phyloP scores from a whole-genome alignment of 1,140 invertebrate genomes.

The Cepaea nemoralis region DNA sequence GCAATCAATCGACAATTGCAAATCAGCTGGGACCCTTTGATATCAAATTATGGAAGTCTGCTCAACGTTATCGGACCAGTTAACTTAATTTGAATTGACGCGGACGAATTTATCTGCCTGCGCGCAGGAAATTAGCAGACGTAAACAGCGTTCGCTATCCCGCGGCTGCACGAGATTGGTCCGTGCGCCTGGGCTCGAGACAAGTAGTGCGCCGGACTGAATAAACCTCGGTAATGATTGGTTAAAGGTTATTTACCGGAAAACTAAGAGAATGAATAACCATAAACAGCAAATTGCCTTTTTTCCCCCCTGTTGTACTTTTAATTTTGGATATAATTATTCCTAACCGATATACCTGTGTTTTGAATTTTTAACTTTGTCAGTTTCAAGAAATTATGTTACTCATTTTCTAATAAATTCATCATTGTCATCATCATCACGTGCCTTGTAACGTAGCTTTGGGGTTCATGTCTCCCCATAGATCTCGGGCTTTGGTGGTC shows the following conservation, averaged over 20 bases:
- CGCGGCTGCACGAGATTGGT: conserved; percentile 24
- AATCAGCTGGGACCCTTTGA: conserved; percentile 30
- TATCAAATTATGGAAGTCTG: conserved; percentile 39
- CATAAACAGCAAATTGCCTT: background rate
- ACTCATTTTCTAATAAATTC: too few species aligned
- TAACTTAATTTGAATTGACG: conserved; percentile 39
- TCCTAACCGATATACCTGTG: too few species aligned
- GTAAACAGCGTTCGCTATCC: conserved; percentile 31
- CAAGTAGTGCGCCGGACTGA: conserved; percentile 5
- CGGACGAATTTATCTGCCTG: conserved; percentile 30
- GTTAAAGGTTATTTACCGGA: background rate
- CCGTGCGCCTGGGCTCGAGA: background rate
- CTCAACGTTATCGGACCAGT: conserved; percentile 32
- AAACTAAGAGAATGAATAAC: background rate
- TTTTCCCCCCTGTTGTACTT: background rate
- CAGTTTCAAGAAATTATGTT: too few species aligned
- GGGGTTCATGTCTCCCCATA: too few species aligned
- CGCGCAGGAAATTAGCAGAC: conserved; percentile 33
- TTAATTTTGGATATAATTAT: too few species aligned
- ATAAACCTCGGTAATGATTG: conserved; percentile 32
- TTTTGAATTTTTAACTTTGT: too few species aligned
- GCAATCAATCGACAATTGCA: conserved; percentile 37
- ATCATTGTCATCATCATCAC: background rate
- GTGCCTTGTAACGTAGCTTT: background rate
- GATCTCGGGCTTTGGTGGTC: too few species aligned